Conservation (phyloP, 2,797 vertebrate species). For the Pantherophis vulpinus region DNA sequence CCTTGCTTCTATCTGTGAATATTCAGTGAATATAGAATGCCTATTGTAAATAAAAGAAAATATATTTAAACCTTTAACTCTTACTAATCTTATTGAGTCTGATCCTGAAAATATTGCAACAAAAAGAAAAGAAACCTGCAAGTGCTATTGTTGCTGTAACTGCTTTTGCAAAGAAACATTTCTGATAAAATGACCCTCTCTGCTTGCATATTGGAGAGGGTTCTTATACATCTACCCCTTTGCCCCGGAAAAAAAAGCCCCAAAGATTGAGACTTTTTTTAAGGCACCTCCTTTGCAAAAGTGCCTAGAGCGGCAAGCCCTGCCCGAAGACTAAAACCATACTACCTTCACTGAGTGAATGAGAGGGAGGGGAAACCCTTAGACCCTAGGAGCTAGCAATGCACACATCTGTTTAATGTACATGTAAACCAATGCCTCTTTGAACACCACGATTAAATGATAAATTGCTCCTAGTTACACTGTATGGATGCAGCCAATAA, state of each 20-base stretch:
- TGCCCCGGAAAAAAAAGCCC: neutral
- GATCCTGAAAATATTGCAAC: too few species aligned
- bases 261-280: neutral
- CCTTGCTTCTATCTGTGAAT: too few species aligned
- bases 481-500: conserved; percentile 44
- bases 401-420: conserved; percentile 37
- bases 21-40: too few species aligned
- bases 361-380: neutral
- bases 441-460: conserved; percentile 33
- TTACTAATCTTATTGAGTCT: too few species aligned
- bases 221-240: neutral
- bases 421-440: conserved; percentile 27
- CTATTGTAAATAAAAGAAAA: too few species aligned
- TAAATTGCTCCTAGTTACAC: conserved; percentile 25
- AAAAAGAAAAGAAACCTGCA: neutral
- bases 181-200: neutral
- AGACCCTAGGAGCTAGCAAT: conserved; percentile 12
- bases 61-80: too few species aligned
- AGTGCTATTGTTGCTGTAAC: neutral
- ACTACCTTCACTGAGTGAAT: neutral
- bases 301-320: neutral
- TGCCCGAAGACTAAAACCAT: neutral
- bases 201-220: neutral
- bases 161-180: neutral
- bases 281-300: neutral